These are phyloP conservation scores for Eudyptes chrysolophus DNA, from an alignment of 2,113 vertebrate species.

Conservation along the genomic window DNA sequence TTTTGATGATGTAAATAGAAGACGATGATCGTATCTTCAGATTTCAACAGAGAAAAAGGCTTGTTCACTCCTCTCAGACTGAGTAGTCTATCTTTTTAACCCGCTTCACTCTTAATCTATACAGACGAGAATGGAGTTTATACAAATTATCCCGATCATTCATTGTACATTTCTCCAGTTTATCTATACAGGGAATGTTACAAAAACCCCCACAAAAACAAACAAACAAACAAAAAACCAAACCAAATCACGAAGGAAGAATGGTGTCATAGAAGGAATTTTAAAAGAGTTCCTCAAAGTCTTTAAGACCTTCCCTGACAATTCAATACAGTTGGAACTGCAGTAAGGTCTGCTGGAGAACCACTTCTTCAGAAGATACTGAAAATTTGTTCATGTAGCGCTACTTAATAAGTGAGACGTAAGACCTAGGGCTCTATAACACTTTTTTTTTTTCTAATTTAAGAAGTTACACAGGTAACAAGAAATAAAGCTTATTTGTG, in stretches of 20 bases:
- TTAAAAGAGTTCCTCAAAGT: neutral
- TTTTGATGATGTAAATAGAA: neutral
- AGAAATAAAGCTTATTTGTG: neutral
- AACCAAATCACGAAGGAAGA: neutral
- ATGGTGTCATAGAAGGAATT: neutral
- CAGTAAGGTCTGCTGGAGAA: neutral
- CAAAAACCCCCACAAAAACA: neutral
- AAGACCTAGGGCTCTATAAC: neutral
- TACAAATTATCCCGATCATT: neutral
- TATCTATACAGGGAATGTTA: neutral
- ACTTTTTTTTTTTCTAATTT: neutral
- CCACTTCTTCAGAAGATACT: neutral
- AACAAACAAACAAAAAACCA: neutral
- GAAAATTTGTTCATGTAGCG: neutral
- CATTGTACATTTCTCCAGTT: neutral
- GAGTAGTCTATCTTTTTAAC: neutral
- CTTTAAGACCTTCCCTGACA: neutral
- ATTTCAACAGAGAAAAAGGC: neutral
- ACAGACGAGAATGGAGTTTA: neutral
- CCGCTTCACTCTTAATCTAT: neutral
- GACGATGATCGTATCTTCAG: neutral
- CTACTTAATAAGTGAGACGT: neutral
- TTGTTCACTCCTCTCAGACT: neutral
- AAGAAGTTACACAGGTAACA: neutral
- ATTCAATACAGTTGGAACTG: neutral